phyloP scores from a whole-genome alignment of 2,113 vertebrate species.

The Thryonomys swinderianus region DNA sequence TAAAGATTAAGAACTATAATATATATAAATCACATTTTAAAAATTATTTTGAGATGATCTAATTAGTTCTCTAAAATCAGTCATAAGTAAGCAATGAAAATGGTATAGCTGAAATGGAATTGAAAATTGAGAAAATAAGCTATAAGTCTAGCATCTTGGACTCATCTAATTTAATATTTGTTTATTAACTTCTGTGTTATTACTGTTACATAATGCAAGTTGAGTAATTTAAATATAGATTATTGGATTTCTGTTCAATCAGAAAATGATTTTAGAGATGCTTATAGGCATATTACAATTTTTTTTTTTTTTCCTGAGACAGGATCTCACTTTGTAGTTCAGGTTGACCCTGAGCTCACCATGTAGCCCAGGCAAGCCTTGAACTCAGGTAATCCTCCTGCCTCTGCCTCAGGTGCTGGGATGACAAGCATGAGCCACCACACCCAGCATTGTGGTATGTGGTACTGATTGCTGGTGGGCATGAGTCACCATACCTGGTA shows the following conservation, averaged over 20 bases:
- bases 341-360: no score
- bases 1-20: conserved; percentile 23
- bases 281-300: not conserved
- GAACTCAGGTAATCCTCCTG: no score
- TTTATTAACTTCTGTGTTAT: not conserved
- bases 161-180: conserved; percentile 18
- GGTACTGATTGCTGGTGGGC: no score
- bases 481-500: no score
- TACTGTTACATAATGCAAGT: not conserved
- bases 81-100: conserved; percentile 58
- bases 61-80: conserved; percentile 52
- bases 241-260: conserved; percentile 7
- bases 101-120: conserved; percentile 39
- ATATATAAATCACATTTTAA: not conserved
- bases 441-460: no score
- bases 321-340: no score
- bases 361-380: no score
- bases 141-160: conserved; percentile 73
- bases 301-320: no score
- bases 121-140: conserved; percentile 70
- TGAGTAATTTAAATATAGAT: conserved; percentile 1
- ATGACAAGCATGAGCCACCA: no score
- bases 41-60: conserved; percentile 75
- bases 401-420: no score
- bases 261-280: conserved; percentile 49